A percentile compares a stretch with the other conserved stretches of the same genome.
Conservation (phyloP, 2,797 vertebrate genomes). For the Morelia viridis region DNA sequence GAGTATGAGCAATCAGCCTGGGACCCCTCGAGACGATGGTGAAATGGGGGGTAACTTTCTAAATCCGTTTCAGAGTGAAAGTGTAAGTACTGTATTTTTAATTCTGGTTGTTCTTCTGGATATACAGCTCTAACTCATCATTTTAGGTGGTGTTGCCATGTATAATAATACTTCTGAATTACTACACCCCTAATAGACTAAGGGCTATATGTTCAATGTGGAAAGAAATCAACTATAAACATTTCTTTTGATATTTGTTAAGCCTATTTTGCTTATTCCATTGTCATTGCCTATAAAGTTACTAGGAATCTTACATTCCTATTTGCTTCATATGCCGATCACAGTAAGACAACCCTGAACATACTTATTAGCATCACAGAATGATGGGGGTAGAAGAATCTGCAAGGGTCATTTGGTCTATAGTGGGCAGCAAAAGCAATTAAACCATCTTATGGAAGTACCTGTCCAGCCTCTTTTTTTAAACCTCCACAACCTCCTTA, state of each 20-base stretch:
- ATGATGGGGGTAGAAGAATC: neutral
- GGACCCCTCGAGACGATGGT: constrained; percentile 94
- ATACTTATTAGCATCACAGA: neutral
- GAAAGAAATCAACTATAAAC: neutral
- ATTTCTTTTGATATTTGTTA: neutral
- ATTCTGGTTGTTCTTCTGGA: constrained; percentile 2
- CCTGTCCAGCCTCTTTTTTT: neutral
- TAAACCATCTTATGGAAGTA: neutral
- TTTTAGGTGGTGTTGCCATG: neutral
- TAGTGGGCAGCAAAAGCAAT: neutral
- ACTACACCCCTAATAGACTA: neutral
- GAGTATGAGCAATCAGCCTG: constrained; percentile 97
- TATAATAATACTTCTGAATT: neutral
- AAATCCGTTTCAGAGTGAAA: constrained; percentile 98
- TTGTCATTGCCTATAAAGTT: neutral
- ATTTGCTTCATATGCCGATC: neutral
- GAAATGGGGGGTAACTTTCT: constrained; percentile 98
- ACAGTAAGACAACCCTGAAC: neutral
- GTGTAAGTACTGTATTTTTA: constrained; percentile 79
- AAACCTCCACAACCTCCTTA: neutral
- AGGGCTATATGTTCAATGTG: neutral
- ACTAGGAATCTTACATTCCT: neutral
- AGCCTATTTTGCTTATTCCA: neutral
- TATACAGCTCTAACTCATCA: neutral
- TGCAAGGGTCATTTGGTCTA: neutral